Evolutionary conservation across 2,797 vertebrate species (phyloP), one percentile per base, ranked within the genome.

Genomic region (Podarcis lilfordi): DNA sequence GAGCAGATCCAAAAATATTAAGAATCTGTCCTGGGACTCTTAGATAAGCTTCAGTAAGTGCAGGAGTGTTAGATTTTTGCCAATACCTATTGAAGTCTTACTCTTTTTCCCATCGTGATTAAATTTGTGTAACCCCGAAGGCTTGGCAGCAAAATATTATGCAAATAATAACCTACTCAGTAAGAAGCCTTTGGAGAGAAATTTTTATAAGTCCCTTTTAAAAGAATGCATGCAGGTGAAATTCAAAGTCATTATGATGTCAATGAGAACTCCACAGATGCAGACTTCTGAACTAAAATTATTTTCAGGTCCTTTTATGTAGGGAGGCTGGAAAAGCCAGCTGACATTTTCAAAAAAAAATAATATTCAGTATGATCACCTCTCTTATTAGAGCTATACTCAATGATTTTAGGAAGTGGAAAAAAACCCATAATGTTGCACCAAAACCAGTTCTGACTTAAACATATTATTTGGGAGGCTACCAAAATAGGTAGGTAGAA

Each of bases 141-240:
- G 88, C 10, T 69, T 32, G 13, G 9, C 5, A 5, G 82, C 45
- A 59, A 80, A 89, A 84, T 1, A 13, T 78, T 90, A 88, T 87
- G 78, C 83, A 90, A 81, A 90, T 88, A 88, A 50, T 89, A 87
- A 4, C 19, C 81, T 37, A 90, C 37, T 87, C 59, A 80, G 37
- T 88, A 68, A 89, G 88, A 89, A 89, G 5, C 9, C 72, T 78
- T 84, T 50, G 35, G 40, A 86, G 8, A 8, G 82, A 59, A 79
- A 6, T 25, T 81, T 66, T 40, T 72, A 72, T 25, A 71, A 89
- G 13, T 9, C 84, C 74, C 77, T 88, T 89, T 83, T 64, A 71
- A 91, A 92, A 89, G 7, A 69, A 82, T 82, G 77, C 29, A 86
- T 45, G 45, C 71, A 71, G 78, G 77, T 90, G 72, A 82, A 82